These are phyloP conservation scores for Nilaparvata lugens DNA, from an alignment of 1,140 invertebrate genomes.

Conservation along the genomic window DNA sequence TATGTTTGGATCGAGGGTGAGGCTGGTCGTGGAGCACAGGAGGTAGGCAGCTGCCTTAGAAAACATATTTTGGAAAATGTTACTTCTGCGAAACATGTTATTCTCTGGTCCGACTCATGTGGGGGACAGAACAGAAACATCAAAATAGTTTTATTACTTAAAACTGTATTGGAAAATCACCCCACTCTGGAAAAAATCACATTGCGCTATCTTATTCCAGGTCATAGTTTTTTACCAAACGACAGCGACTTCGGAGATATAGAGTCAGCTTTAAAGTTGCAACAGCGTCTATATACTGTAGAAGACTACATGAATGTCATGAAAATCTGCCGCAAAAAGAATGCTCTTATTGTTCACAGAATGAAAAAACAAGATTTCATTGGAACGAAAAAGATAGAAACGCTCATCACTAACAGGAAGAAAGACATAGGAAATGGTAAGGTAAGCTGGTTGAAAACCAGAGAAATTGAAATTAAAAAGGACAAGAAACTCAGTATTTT, in stretches of 20 bases:
- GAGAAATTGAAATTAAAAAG: no score
- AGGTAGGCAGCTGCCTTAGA: slow-evolving; percentile 31
- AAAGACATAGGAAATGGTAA: no score
- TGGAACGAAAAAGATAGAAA: no score
- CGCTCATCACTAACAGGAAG: no score
- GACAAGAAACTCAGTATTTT: no score
- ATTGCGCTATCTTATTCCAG: neutral
- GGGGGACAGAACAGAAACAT: no score
- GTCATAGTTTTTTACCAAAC: neutral
- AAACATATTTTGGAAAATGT: slow-evolving; percentile 8
- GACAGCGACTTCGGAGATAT: neutral
- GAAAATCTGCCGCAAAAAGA: no score
- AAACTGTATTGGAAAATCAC: neutral
- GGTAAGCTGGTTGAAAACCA: no score
- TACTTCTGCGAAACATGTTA: no score
- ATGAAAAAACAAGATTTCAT: no score
- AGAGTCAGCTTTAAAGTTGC: neutral
- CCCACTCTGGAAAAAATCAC: neutral
- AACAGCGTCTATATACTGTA: neutral
- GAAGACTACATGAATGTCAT: no score
- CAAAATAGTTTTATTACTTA: slow-evolving; percentile 33
- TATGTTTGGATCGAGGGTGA: slow-evolving; percentile 32
- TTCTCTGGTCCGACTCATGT: slow-evolving; percentile 34
- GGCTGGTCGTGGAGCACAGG: slow-evolving; percentile 29
- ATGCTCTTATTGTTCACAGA: no score